Conservation (phyloP, 2,888 invertebrate species). For the Uloborus plumipes region DNA sequence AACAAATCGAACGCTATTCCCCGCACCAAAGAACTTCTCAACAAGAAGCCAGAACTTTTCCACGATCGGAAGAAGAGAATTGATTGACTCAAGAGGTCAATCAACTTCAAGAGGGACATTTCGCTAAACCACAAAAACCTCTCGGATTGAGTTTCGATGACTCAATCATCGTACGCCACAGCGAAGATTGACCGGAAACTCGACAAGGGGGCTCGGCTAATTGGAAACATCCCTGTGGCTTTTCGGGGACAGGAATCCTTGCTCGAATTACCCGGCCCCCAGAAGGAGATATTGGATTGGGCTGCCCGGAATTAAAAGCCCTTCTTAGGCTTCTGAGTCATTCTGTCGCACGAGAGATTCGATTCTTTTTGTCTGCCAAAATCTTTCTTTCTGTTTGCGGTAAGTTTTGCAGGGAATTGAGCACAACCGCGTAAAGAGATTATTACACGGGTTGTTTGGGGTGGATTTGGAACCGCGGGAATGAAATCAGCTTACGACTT, state of each 20-base stretch:
- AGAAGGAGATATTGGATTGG: conserved; percentile 33
- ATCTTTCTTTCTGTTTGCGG: neutral
- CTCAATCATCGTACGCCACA: conserved; percentile 35
- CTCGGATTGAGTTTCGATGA: conserved; percentile 54
- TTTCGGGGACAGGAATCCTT: conserved; percentile 21
- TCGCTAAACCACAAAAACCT: conserved; percentile 27
- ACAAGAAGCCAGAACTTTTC: too few species aligned
- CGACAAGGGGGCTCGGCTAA: conserved; percentile 18
- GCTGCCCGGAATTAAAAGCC: conserved; percentile 41
- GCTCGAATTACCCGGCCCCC: conserved; percentile 20
- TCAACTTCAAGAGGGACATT: conserved; percentile 7
- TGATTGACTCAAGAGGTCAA: conserved; percentile 42
- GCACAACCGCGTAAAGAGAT: too few species aligned
- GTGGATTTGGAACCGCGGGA: too few species aligned
- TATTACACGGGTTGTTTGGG: too few species aligned
- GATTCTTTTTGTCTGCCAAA: neutral
- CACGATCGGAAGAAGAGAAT: neutral
- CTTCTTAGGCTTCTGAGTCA: conserved; percentile 36
- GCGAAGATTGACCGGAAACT: conserved; percentile 47
- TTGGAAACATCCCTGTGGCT: conserved; percentile 42
- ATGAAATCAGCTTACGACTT: too few species aligned
- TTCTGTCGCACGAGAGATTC: conserved; percentile 8
- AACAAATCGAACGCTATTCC: too few species aligned
- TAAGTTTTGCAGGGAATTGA: too few species aligned
- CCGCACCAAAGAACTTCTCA: too few species aligned